Evolutionary conservation across 2,797 vertebrate species (phyloP).

Genomic region (Silurus aristotelis): DNA sequence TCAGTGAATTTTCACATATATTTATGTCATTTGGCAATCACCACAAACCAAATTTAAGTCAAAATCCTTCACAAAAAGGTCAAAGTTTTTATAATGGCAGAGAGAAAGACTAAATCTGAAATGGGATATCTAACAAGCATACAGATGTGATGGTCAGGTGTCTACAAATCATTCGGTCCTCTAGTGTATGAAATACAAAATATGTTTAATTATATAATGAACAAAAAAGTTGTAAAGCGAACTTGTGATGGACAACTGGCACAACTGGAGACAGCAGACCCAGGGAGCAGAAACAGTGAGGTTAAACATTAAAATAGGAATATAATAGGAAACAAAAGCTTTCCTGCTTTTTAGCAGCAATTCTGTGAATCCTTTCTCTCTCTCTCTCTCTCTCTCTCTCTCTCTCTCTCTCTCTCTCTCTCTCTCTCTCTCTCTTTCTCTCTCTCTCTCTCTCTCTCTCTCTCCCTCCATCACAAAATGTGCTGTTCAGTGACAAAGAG

Average conservation of each 20-base stretch:
- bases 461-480: no score
- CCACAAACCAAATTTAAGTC: neutral
- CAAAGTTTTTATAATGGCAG: neutral
- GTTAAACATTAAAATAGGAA: neutral
- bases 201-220: neutral
- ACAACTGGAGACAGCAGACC: neutral
- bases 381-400: neutral
- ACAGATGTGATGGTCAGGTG: neutral
- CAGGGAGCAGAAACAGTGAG: neutral
- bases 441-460: no score
- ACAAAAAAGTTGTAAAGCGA: neutral
- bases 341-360: neutral
- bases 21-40: no score
- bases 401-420: no score
- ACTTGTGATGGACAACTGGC: neutral
- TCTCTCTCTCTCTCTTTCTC: no score
- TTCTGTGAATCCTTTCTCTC: neutral
- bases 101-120: neutral
- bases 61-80: neutral
- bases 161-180: neutral
- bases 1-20: no score
- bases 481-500: neutral
- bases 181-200: neutral
- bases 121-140: neutral
- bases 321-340: constrained; percentile 11